Base-by-base conservation (phyloP, 1,140 invertebrate species). In the Monomorium pharaonis region DNA sequence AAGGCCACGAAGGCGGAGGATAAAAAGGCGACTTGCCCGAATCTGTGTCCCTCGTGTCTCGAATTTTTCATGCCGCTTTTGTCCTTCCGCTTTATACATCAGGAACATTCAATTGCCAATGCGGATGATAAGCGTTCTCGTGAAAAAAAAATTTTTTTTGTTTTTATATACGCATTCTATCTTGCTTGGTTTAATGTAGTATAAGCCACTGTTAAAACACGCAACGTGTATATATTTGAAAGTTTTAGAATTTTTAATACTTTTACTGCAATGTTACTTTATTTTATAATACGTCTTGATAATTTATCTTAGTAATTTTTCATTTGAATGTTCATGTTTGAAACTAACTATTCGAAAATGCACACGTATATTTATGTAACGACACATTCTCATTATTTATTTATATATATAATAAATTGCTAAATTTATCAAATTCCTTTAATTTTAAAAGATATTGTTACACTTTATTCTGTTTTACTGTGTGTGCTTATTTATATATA, bases 1-100 rank as follows among this genome's bases (percentile, higher is more conserved):
- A 87, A 89, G 76, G 72, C 63, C 75, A 63, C 47, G 42, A 80
- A 85, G 60, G 18, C 62, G 67, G 58, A 86, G 81, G 86, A 77
- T 72, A 83, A 81, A 84, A 63, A 54, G 72, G 75, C 60, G 67
- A n/a, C 70, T 27, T 54, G 42, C 37, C 44, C 60, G 54, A 69
- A 74, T 77, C 88, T 49, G 49, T 65, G 75, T 60, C 75, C 80
- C 75, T 62, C 33, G 27, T 80, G 54, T 56, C 33, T 49, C 72
- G 51, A 84, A 90, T 78, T 81, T 84, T 76, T 87, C 85, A 70
- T 75, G 65, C 30, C 21, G 49, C 49, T 49, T 85, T 69, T 12
- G 37, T 44, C 47, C 54, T 74, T 44, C n/a, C 65, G n/a, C n/a
- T 70, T 70, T 27, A 6, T 44, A 65, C 37, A 72, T 58, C 24